These are phyloP conservation scores for Atta colombica DNA, from an alignment of 1,140 invertebrate genomes.

Conservation along the genomic window DNA sequence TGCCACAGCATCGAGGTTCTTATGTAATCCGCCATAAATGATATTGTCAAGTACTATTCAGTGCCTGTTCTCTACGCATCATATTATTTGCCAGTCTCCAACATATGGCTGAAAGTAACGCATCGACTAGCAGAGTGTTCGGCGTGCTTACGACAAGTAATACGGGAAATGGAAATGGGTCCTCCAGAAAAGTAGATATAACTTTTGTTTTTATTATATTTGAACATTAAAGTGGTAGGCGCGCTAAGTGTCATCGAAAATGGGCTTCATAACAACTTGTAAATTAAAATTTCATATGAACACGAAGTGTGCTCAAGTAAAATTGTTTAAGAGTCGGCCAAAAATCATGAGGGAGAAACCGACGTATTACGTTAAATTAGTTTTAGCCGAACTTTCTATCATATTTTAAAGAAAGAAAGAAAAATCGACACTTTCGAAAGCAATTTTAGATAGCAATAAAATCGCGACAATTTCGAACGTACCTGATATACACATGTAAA, in stretches of 20 bases:
- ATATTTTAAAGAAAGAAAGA: not conserved
- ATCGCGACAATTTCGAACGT: not conserved
- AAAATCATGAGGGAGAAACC: not conserved
- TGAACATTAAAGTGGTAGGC: not conserved
- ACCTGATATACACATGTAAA: conserved; percentile 2
- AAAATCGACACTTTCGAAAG: conserved; percentile 47
- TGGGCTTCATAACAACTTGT: conserved; percentile 16
- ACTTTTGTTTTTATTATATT: conserved; percentile 25
- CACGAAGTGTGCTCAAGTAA: conserved; percentile 13
- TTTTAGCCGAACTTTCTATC: conserved; percentile 45
- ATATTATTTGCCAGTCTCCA: conserved; percentile 73
- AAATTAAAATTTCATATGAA: conserved; percentile 35
- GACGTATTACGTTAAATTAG: conserved; percentile 24
- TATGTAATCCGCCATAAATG: conserved; percentile 85
- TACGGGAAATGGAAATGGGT: conserved; percentile 61
- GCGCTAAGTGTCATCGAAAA: conserved; percentile 10
- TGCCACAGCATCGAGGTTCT: conserved; percentile 79
- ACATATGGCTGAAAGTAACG: conserved; percentile 63
- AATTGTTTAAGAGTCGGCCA: not conserved
- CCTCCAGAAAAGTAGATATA: conserved; percentile 63
- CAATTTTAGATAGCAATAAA: conserved; percentile 1
- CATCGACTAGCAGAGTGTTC: conserved; percentile 50
- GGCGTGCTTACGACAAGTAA: conserved; percentile 15
- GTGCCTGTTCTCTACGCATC: conserved; percentile 72
- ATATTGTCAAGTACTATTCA: conserved; percentile 82